A percentile compares a stretch with the other conserved stretches of the same genome.
Evolutionary conservation across 2,888 invertebrate genomes (phyloP).

Genomic region (Melipona beecheii): DNA sequence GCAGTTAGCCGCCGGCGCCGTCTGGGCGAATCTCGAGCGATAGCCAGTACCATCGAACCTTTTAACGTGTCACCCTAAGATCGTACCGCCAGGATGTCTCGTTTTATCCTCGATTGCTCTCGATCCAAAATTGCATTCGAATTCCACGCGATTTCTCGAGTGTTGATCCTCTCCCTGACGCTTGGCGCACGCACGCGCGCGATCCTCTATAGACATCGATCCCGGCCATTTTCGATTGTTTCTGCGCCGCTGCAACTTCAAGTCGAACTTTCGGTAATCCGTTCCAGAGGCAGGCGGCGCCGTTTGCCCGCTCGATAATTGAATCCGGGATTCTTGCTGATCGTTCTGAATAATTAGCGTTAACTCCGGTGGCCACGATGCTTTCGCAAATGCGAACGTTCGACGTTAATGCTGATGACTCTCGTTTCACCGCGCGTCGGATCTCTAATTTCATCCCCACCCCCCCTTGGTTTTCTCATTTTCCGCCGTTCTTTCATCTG

Average conservation of each 20-base stretch:
- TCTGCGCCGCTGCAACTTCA: slow-evolving; percentile 11
- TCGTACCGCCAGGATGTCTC: slow-evolving; percentile 14
- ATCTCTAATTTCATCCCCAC: slow-evolving; percentile 13
- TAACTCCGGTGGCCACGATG: slow-evolving; percentile 25
- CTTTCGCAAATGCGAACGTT: not conserved
- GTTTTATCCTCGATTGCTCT: slow-evolving; percentile 28
- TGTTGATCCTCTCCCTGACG: not conserved
- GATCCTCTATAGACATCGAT: not conserved
- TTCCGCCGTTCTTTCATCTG: not conserved
- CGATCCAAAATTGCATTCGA: not conserved
- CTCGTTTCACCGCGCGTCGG: slow-evolving; percentile 11
- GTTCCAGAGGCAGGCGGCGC: slow-evolving; percentile 5
- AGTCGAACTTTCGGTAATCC: slow-evolving; percentile 31
- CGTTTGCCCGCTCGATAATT: slow-evolving; percentile 45
- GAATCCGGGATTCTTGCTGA: slow-evolving; percentile 51
- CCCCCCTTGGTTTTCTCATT: not conserved
- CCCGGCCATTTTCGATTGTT: slow-evolving; percentile 4
- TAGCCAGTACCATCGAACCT: slow-evolving; percentile 11
- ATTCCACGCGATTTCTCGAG: not conserved
- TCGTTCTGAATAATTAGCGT: slow-evolving; percentile 53
- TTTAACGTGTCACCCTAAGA: slow-evolving; percentile 39
- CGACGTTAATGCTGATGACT: slow-evolving; percentile 37
- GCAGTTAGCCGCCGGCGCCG: slow-evolving; percentile 5
- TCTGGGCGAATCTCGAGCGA: slow-evolving; percentile 12
- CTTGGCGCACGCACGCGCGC: not conserved